These are phyloP conservation scores for Actenoides lindsayi DNA, from an alignment of 2,113 vertebrate genomes.

Conservation along the genomic window DNA sequence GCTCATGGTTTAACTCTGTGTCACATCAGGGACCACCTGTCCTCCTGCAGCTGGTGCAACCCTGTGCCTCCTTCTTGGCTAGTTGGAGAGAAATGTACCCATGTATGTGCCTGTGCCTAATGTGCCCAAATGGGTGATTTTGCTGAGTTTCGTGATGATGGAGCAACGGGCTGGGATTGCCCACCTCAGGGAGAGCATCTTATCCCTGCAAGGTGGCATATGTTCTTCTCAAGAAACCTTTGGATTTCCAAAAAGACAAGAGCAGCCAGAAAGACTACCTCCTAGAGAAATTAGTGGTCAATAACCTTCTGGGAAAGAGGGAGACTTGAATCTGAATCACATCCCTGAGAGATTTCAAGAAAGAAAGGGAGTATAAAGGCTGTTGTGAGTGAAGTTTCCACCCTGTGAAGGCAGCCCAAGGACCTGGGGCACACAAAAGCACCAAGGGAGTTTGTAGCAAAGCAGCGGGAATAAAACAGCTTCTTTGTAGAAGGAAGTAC, in stretches of 20 bases:
- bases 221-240: neutral
- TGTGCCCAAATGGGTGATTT: neutral
- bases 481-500: neutral
- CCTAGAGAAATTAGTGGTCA: neutral
- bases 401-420: neutral
- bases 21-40: neutral
- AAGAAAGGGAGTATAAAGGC: neutral
- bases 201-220: neutral
- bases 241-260: neutral
- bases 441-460: neutral
- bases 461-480: neutral
- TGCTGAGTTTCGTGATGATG: neutral
- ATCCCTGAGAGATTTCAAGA: neutral
- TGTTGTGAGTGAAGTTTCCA: neutral
- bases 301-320: neutral
- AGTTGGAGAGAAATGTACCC: neutral
- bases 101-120: accelerated
- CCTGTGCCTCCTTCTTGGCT: neutral
- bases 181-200: neutral
- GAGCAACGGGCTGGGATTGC: neutral
- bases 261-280: neutral
- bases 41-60: neutral
- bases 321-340: neutral
- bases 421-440: neutral
- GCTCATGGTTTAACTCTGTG: neutral